Conservation (phyloP, 1,140 invertebrate genomes). For the Drosophila nigrodunni region DNA sequence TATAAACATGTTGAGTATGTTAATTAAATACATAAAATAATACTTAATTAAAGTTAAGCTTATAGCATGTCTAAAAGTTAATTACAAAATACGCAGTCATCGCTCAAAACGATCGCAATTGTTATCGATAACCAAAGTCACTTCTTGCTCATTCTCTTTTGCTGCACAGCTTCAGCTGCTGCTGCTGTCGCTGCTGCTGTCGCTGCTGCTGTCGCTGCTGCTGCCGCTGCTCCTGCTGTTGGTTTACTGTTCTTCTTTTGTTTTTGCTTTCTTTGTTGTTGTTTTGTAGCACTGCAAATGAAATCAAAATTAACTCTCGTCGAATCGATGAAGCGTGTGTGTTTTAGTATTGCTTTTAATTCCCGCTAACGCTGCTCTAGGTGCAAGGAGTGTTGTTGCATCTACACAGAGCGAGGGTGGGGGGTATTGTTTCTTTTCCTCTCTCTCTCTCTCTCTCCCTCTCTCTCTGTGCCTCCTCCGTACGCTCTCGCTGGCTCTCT, state of each 20-base stretch:
- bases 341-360: slow-evolving; percentile 28
- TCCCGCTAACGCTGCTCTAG: slow-evolving; percentile 5
- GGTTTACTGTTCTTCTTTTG: not conserved
- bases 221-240: not conserved
- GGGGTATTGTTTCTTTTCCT: not conserved
- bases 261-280: slow-evolving; percentile 1
- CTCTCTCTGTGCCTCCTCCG: too few species aligned
- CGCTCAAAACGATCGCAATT: not conserved
- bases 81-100: not conserved
- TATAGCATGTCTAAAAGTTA: not conserved
- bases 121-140: slow-evolving; percentile 10
- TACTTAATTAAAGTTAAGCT: not conserved
- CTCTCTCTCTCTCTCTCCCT: not conserved
- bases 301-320: slow-evolving; percentile 49
- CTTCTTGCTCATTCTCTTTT: not conserved
- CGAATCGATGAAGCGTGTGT: slow-evolving; percentile 24
- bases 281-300: slow-evolving; percentile 24
- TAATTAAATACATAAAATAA: not conserved
- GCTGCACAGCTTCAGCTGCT: not conserved
- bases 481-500: slow-evolving; percentile 1
- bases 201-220: not conserved
- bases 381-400: not conserved
- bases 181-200: not conserved
- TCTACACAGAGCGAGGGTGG: not conserved
- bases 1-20: not conserved